phyloP scores from a whole-genome alignment of 64 coral and sea anemone genomes.

The Pocillopora verrucosa region DNA sequence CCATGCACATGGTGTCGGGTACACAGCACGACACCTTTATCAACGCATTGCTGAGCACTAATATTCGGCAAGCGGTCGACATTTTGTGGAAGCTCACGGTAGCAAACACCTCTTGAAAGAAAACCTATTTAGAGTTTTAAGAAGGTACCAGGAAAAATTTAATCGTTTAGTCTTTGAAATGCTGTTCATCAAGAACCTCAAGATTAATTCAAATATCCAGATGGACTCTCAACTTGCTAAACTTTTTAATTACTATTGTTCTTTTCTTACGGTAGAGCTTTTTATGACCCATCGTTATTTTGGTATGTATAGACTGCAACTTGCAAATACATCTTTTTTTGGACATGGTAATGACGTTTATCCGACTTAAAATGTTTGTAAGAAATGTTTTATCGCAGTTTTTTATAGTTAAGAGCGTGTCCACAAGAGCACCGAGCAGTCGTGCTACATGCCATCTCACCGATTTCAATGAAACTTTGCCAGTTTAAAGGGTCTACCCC shows the following conservation, averaged over 20 bases:
- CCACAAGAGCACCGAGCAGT: too few relatives aligned
- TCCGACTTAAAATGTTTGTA: too few relatives aligned
- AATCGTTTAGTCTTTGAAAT: constrained; percentile 53
- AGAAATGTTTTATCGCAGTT: too few relatives aligned
- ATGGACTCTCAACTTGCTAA: constrained; percentile 42
- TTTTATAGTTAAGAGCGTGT: too few relatives aligned
- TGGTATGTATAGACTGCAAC: too few relatives aligned
- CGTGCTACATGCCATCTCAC: too few relatives aligned
- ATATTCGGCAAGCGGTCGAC: constrained; percentile 52
- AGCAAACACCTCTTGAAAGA: constrained; percentile 25
- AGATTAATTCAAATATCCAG: constrained; percentile 17
- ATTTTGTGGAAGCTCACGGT: constrained; percentile 29
- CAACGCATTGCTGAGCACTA: constrained; percentile 56
- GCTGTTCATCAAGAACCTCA: constrained; percentile 8
- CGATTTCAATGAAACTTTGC: too few relatives aligned
- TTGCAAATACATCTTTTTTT: too few relatives aligned
- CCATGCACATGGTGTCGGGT: constrained; percentile 41
- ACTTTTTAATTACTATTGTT: constrained; percentile 33
- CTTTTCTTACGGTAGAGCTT: too few relatives aligned
- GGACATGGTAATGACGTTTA: too few relatives aligned
- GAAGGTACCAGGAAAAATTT: constrained; percentile 32
- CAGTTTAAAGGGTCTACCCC: too few relatives aligned
- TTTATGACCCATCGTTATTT: too few relatives aligned
- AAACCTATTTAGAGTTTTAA: constrained; percentile 44
- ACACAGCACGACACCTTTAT: constrained; percentile 44